A percentile compares a stretch with the other conserved stretches of the same genome.
Evolutionary conservation across 1,140 invertebrate species (phyloP).

Genomic region (Drosophila burlai): DNA sequence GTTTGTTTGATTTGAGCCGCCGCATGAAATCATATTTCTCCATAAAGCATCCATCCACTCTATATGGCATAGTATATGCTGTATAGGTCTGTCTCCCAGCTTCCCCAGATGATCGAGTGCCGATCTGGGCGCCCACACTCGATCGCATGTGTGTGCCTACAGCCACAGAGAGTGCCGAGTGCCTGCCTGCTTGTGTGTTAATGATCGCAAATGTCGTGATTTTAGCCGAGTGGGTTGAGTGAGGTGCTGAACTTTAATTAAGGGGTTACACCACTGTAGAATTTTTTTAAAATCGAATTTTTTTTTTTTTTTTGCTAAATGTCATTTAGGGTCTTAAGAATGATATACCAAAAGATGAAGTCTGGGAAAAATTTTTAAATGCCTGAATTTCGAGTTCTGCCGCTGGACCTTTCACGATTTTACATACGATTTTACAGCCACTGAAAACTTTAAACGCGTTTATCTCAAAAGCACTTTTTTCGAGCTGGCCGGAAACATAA

Average conservation of each 20-base stretch:
- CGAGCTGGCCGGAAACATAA: too few species aligned
- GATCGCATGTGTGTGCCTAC: conserved; percentile 33
- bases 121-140: conserved; percentile 53
- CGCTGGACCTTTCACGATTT: too few species aligned
- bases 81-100: conserved; percentile 29
- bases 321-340: too few species aligned
- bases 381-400: too few species aligned
- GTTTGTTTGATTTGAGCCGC: conserved; percentile 53
- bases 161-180: conserved; percentile 1
- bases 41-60: conserved; percentile 45
- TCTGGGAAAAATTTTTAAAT: too few species aligned
- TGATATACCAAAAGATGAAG: too few species aligned
- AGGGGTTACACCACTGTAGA: too few species aligned
- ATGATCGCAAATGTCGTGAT: conserved; percentile 56
- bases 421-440: too few species aligned
- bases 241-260: conserved; percentile 56
- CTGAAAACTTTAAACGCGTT: too few species aligned
- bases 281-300: too few species aligned
- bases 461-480: too few species aligned
- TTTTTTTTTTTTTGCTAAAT: too few species aligned
- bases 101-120: conserved; percentile 44
- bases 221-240: conserved; percentile 52
- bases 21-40: conserved; percentile 55
- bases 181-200: conserved; percentile 31
- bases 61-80: conserved; percentile 6